Conservation (phyloP, 2,888 invertebrate species). For the Ormyrus labotus region DNA sequence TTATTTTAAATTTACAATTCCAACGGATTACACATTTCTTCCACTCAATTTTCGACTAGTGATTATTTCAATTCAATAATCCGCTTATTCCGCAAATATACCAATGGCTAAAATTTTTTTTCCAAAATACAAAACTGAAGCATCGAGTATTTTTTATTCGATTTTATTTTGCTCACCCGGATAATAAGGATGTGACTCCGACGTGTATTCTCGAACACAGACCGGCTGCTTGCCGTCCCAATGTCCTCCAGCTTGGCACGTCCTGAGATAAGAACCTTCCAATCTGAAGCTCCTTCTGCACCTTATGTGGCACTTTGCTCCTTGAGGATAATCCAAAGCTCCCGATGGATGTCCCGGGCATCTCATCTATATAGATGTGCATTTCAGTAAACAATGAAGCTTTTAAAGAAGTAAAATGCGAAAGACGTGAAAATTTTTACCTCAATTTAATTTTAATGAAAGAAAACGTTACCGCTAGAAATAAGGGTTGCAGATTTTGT, state of each 20-base stretch:
- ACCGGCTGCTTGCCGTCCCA: conserved; percentile 77
- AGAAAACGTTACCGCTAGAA: too few species aligned
- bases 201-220: conserved; percentile 77
- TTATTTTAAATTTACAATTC: too few species aligned
- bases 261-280: conserved; percentile 77
- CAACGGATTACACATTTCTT: too few species aligned
- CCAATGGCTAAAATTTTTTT: too few species aligned
- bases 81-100: too few species aligned
- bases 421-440: too few species aligned
- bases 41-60: too few species aligned
- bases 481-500: too few species aligned
- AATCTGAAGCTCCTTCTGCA: conserved; percentile 78
- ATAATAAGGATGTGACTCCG: conserved; percentile 55
- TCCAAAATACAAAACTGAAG: background rate
- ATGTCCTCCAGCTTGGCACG: conserved; percentile 77
- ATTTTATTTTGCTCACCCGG: conserved; percentile 38
- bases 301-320: conserved; percentile 76
- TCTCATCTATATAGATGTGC: conserved; percentile 63
- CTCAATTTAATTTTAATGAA: too few species aligned
- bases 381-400: background rate
- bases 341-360: conserved; percentile 71
- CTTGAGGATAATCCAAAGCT: conserved; percentile 69
- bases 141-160: background rate
- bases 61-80: too few species aligned
- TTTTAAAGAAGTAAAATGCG: background rate